Evolutionary conservation across 2,113 vertebrate species (phyloP).

Genomic region (Antechinus stuartii): DNA sequence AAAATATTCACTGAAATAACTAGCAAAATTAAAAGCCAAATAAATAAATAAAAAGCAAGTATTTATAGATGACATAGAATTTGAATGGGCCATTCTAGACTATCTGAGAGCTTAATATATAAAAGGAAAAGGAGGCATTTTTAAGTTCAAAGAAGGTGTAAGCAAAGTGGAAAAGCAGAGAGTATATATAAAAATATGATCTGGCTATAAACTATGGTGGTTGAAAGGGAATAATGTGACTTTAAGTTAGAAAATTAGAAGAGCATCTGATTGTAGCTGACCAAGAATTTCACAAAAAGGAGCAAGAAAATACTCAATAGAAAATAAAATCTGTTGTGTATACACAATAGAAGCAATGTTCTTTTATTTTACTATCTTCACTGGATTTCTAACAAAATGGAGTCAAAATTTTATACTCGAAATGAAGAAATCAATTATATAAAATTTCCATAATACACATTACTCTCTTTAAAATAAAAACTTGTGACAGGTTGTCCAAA

Average conservation of each 20-base stretch:
- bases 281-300: neutral
- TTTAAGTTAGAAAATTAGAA: too few species aligned
- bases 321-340: neutral
- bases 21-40: too few species aligned
- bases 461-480: conserved; percentile 49
- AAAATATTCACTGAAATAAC: too few species aligned
- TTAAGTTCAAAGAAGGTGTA: neutral
- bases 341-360: neutral
- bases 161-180: neutral
- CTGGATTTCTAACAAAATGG: conserved; percentile 46
- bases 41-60: neutral
- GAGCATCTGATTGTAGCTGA: neutral
- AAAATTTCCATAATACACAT: conserved; percentile 53
- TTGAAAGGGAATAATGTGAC: neutral
- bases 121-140: neutral
- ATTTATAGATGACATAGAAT: neutral
- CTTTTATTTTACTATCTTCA: conserved; percentile 5
- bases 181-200: neutral
- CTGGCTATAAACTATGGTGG: neutral
- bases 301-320: neutral
- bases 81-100: neutral
- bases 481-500: conserved; percentile 59
- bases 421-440: conserved; percentile 28
- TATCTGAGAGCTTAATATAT: neutral
- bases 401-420: conserved; percentile 40